Conservation (phyloP, 2,888 invertebrate genomes). For the Subacronicta megacephala region DNA sequence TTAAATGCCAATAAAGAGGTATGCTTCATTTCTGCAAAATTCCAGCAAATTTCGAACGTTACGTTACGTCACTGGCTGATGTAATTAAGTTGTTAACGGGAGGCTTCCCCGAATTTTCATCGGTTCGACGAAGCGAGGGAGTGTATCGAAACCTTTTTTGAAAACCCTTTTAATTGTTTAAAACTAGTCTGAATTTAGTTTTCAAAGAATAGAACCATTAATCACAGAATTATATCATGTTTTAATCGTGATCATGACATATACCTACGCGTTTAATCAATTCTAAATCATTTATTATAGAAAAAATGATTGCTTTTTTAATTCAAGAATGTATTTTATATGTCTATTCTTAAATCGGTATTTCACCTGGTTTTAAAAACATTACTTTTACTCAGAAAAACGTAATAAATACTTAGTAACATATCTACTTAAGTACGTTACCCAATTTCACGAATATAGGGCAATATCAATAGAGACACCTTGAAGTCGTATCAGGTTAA, state of each 20-base stretch:
- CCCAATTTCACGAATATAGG: slow-evolving; percentile 15
- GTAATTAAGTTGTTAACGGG: slow-evolving; percentile 46
- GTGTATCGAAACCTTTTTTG: slow-evolving; percentile 5
- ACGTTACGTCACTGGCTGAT: slow-evolving; percentile 42
- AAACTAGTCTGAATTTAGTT: not conserved
- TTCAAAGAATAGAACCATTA: not conserved
- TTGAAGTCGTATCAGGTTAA: slow-evolving; percentile 22
- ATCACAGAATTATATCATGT: too few species aligned
- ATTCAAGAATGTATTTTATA: too few species aligned
- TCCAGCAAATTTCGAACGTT: slow-evolving; percentile 15
- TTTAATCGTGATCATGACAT: too few species aligned
- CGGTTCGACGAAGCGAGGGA: slow-evolving; percentile 29
- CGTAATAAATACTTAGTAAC: slow-evolving; percentile 15
- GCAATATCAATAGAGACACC: slow-evolving; percentile 29
- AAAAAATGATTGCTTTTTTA: too few species aligned
- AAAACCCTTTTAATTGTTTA: not conserved
- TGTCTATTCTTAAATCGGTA: not conserved
- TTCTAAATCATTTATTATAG: too few species aligned
- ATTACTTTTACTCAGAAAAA: slow-evolving; percentile 2
- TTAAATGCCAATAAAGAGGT: too few species aligned
- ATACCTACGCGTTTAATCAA: too few species aligned
- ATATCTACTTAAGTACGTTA: slow-evolving; percentile 12
- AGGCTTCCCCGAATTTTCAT: slow-evolving; percentile 42
- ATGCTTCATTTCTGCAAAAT: too few species aligned
- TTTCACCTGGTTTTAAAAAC: slow-evolving; percentile 3